A percentile compares a stretch with the other conserved stretches of the same genome.
phyloP scores from a whole-genome alignment of 2,113 vertebrate genomes.

The Ivindomyrus marchei region DNA sequence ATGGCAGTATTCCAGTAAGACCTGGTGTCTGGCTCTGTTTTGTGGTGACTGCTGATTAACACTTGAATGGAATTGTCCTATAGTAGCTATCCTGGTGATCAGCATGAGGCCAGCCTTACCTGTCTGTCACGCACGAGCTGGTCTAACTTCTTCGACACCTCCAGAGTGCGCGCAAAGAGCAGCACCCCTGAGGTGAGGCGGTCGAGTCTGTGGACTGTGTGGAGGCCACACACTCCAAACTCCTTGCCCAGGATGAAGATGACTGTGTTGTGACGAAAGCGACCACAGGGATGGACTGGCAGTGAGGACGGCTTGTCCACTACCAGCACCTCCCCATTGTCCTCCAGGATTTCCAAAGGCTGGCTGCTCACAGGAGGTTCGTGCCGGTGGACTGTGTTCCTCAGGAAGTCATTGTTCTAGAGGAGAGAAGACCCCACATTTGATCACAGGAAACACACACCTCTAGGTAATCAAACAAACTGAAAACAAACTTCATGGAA shows the following conservation, averaged over 20 bases:
- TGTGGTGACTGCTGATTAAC: not conserved
- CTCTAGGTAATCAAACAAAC: not conserved
- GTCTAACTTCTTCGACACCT: conserved; percentile 82
- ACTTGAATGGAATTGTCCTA: not conserved
- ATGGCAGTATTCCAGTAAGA: not conserved
- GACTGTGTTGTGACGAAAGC: conserved; percentile 91
- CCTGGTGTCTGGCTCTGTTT: not conserved
- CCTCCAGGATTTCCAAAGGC: conserved; percentile 70
- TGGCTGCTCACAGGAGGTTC: conserved; percentile 82
- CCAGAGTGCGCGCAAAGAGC: conserved; percentile 81
- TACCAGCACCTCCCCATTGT: conserved; percentile 80
- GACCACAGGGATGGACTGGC: conserved; percentile 90
- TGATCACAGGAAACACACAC: not conserved
- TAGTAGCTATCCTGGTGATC: not conserved
- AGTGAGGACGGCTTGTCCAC: conserved; percentile 92
- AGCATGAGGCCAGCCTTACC: conserved; percentile 54
- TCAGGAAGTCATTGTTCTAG: conserved; percentile 88
- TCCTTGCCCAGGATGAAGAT: conserved; percentile 97
- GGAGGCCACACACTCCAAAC: conserved; percentile 72
- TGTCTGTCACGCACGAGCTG: conserved; percentile 84
- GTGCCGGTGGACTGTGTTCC: conserved; percentile 88
- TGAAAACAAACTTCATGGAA: not conserved
- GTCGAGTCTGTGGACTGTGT: conserved; percentile 88
- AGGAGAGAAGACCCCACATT: not conserved
- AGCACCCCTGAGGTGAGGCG: conserved; percentile 91